A percentile compares a stretch with the other conserved stretches of the same genome.
phyloP scores from a whole-genome alignment of 2,113 vertebrate species.

The Syrmaticus mikado region DNA sequence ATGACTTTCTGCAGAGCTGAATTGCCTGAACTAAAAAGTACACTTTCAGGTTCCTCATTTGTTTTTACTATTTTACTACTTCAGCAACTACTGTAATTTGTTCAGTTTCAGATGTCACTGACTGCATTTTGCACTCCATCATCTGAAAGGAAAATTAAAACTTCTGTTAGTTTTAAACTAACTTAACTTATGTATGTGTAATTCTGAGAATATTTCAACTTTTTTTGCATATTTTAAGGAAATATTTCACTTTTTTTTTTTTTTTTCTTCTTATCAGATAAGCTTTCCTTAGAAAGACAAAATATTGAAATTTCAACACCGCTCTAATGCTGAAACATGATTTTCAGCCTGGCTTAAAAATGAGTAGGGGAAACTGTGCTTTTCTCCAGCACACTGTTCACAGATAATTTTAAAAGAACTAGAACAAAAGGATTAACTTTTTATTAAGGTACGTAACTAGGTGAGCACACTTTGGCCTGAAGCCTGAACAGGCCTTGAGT shows the following conservation, averaged over 20 bases:
- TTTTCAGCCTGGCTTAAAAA: not conserved
- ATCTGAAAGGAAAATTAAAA: slow-evolving; percentile 31
- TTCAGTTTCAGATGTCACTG: slow-evolving; percentile 15
- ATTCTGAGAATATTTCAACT: not conserved
- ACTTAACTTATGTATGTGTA: not conserved
- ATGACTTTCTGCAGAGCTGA: not conserved
- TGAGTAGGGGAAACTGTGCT: fast-evolving
- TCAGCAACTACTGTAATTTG: slow-evolving; percentile 11
- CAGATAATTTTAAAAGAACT: not conserved
- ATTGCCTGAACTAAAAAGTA: not conserved
- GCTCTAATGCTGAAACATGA: not conserved
- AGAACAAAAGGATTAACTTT: not conserved
- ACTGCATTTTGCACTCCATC: not conserved
- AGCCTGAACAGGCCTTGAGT: not conserved
- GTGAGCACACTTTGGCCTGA: not conserved
- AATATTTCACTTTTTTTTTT: not conserved
- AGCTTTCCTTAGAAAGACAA: not conserved
- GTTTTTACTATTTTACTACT: not conserved
- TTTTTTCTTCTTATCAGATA: not conserved
- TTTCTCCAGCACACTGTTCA: not conserved
- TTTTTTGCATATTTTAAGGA: not conserved
- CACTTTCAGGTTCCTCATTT: not conserved
- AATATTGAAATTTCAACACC: not conserved
- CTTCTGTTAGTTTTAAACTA: not conserved
- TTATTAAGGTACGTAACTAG: not conserved